Percentiles rank a stretch among this genome's conserved stretches.
These are phyloP conservation scores for Seriola aureovittata DNA, from an alignment of 2,113 vertebrate species.

Conservation along the genomic window DNA sequence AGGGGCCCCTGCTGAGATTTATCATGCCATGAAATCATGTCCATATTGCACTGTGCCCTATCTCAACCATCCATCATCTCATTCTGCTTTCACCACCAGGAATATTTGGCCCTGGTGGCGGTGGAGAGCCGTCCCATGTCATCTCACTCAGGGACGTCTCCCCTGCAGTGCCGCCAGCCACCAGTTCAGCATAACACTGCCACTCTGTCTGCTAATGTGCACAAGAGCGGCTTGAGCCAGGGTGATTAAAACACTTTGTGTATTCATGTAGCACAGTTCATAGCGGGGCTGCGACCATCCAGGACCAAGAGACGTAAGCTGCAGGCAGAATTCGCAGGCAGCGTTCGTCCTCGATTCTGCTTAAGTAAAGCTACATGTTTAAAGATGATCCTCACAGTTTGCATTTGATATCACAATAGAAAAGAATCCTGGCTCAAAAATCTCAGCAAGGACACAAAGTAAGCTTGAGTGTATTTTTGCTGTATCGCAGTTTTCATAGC, in stretches of 20 bases:
- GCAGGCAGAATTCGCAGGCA: neutral
- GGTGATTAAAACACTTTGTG: constrained; percentile 50
- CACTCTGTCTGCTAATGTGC: constrained; percentile 40
- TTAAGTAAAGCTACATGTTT: neutral
- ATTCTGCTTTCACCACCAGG: constrained; percentile 71
- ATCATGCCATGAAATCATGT: constrained; percentile 86
- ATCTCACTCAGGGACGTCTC: constrained; percentile 60
- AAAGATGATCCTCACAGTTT: neutral
- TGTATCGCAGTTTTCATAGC: neutral
- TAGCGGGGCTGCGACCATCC: constrained; percentile 6
- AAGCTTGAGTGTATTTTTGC: neutral
- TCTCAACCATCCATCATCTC: constrained; percentile 82
- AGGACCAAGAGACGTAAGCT: neutral
- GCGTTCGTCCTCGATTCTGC: neutral
- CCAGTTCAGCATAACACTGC: constrained; percentile 36
- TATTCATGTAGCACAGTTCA: constrained; percentile 28
- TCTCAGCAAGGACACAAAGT: neutral
- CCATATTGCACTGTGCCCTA: constrained; percentile 82
- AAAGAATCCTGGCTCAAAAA: neutral
- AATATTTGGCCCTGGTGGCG: constrained; percentile 72
- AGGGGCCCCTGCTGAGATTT: constrained; percentile 79
- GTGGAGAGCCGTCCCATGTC: constrained; percentile 53
- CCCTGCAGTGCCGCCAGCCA: constrained; percentile 46
- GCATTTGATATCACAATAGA: neutral
- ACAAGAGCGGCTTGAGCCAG: constrained; percentile 31